Evolutionary conservation across 1,140 invertebrate genomes (phyloP), one percentile per base, ranked within the genome.

Genomic region (Mercenaria mercenaria): DNA sequence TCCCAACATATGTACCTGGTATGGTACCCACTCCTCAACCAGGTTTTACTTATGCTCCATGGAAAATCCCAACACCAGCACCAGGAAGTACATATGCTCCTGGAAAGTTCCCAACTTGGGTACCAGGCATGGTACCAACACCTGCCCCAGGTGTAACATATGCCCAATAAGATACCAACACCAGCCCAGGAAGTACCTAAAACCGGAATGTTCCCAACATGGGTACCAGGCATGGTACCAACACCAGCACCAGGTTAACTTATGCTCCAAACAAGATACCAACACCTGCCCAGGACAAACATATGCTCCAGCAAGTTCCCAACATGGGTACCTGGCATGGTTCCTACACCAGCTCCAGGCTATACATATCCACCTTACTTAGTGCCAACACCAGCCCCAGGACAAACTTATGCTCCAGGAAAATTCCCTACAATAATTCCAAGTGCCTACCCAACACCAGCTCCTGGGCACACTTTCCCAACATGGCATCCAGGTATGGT

Each of bases 251-350:
- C 89, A 39, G 92, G 90, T 26, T 41, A 23, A 90, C 91, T 0
- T 90, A 89, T 86, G 43, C 89, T 43, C 85, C 88, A 59, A 56
- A 84, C 23, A 43, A 88, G 52, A 50, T 92, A 43, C 91, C 90
- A 59, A 91, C 90, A 82, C 90, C 92, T 20, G 85, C 85, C 85
- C 93, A 47, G 89, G 91, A 47, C 61, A 89, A 59, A 93, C 93
- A 56, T 93, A 92, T 82, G 91, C 91, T 26, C 92, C 93, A 81
- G 80, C 47, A 59, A 91, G 13, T 86, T 88, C 80, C 93, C 92
- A 86, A 79, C 89, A 67, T 52, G 43, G 37, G 77, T 77, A 13
- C 89, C 92, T 26, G 79, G 61, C 26, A 41, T 80, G 37, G 64
- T 37, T 37, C 88, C 89, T 32, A 92, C 91, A 29, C 89, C 88